Base-by-base conservation (phyloP, 2,113 vertebrate species). In the Amazona vittata region DNA sequence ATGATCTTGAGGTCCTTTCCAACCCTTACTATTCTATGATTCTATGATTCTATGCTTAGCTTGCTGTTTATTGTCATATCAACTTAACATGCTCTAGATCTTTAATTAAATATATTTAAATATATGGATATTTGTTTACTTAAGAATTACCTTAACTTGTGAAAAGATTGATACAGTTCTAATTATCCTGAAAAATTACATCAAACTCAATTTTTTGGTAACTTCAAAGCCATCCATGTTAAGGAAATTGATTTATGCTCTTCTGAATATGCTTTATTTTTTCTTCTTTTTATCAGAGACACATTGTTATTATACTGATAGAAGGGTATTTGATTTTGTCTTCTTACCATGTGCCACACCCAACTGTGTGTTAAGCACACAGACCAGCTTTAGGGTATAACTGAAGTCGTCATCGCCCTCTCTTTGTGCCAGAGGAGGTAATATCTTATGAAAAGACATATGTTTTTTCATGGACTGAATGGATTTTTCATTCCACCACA, bases 401-500 rank as follows among this genome's bases (percentile, higher is more conserved):
- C 9, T 37, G 44, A 67, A 16, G 24, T 59, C 39, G 8, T 26
- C 9, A 33, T 35, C 29, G 55, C 18, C 5, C 31, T 43, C 4
- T 86, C 17, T 37, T 70, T 52, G 9, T 24, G 15, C 28, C n/a
- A 62, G 46, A 79, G 12, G 17, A 60, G 12, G 18, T 49, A 73
- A 33, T 9, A 35, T 1, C 17, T 78, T 16, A 60, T 73, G 25
- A 6, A 70, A 65, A 57, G 4, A 9, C 1, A 1, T 39, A 6
- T 59, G 28, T 9, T 73, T 13, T 88, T 71, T 70, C 44, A 46
- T 0, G 0, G 33, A 33, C 26, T 50, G 33, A 25, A 44, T 44
- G 19, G 69, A 46, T 70, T 70, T 83, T 59, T 14, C 1, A 0
- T 60, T 89, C 60, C n/a, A 37, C 9, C 15, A 20, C 0, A 1